Evolutionary conservation across 1,140 invertebrate genomes (phyloP).

Genomic region (Drosophila elegans): DNA sequence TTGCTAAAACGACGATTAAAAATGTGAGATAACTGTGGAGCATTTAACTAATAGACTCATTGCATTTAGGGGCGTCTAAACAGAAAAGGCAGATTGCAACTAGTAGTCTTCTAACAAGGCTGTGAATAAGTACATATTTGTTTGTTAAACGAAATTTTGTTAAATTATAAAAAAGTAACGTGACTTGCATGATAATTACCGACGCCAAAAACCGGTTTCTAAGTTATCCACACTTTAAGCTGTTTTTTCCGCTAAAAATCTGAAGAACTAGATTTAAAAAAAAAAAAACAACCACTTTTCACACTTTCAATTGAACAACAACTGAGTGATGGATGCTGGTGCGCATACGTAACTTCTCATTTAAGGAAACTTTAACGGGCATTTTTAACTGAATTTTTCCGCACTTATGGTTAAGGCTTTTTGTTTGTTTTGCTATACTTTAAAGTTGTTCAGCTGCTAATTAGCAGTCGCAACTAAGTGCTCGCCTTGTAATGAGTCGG

Average conservation of each 20-base stretch:
- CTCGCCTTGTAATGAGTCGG: background rate
- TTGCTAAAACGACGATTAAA: background rate
- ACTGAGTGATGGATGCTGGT: background rate
- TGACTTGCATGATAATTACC: slow-evolving; percentile 1
- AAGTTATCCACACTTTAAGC: slow-evolving; percentile 3
- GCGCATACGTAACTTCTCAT: slow-evolving; percentile 1
- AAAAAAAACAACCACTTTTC: slow-evolving; percentile 6
- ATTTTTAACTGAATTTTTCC: slow-evolving; percentile 14
- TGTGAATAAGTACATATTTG: too few species aligned
- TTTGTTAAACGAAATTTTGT: background rate
- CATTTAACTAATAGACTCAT: background rate
- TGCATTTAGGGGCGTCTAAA: slow-evolving; percentile 1
- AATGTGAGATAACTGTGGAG: too few species aligned
- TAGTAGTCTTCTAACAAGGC: background rate
- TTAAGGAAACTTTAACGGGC: background rate
- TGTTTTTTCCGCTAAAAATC: slow-evolving; percentile 3
- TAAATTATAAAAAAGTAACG: background rate
- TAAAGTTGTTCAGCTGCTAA: slow-evolving; percentile 8
- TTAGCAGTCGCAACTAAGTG: slow-evolving; percentile 3
- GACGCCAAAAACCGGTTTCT: slow-evolving; percentile 15
- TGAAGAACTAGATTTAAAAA: background rate
- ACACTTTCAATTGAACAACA: slow-evolving; percentile 18
- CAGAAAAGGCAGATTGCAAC: background rate
- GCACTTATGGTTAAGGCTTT: slow-evolving; percentile 4
- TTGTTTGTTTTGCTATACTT: slow-evolving; percentile 10